Percentiles rank a stretch among this genome's conserved stretches.
phyloP scores from a whole-genome alignment of 1,140 invertebrate genomes.

The Monomorium pharaonis region DNA sequence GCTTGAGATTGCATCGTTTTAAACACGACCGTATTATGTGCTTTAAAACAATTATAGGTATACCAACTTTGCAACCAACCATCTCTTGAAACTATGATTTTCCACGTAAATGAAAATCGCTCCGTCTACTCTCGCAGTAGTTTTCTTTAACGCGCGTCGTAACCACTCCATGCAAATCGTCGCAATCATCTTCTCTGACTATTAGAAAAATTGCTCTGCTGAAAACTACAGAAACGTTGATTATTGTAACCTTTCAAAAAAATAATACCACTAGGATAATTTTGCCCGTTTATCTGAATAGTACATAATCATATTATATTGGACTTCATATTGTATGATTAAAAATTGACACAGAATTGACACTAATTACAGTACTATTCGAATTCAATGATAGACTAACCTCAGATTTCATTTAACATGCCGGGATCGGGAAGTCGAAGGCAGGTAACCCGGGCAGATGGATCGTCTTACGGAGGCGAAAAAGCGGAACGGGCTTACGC shows the following conservation, averaged over 20 bases:
- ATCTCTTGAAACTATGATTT: constrained; percentile 34
- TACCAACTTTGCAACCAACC: not conserved
- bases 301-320: not conserved
- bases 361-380: constrained; percentile 1
- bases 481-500: constrained; percentile 66
- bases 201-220: not conserved
- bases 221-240: not conserved
- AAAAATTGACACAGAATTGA: constrained; percentile 1
- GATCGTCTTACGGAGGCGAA: constrained; percentile 60
- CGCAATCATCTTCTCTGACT: not conserved
- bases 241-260: not conserved
- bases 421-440: constrained; percentile 57
- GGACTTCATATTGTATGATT: too few relatives aligned
- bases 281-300: not conserved
- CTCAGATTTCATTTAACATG: constrained; percentile 60
- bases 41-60: constrained; percentile 32
- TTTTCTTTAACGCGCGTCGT: not conserved
- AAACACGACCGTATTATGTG: not conserved
- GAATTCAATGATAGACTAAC: not conserved
- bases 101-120: constrained; percentile 20
- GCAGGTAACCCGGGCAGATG: constrained; percentile 55
- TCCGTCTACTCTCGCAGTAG: not conserved
- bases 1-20: constrained; percentile 50
- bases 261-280: not conserved
- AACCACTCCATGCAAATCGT: not conserved